Evolutionary conservation across 2,113 vertebrate species (phyloP), one percentile per base, ranked within the genome.

Genomic region (Naja naja): DNA sequence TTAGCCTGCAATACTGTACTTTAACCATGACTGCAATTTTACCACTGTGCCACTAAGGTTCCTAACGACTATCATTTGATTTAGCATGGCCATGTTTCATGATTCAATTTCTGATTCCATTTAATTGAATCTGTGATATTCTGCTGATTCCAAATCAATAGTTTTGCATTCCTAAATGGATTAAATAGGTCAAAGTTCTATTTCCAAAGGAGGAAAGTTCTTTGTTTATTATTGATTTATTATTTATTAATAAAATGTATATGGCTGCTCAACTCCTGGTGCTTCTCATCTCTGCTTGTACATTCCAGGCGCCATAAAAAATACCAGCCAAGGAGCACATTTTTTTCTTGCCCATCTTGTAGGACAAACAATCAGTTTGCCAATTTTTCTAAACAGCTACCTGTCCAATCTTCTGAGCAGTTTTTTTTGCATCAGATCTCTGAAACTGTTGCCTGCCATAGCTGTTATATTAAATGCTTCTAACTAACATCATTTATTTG

Each of bases 401-500:
- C 6, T 49, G 45, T 14, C n/a, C 16, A 87, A 85, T 43, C 85
- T 91, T 11, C 49, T 43, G 43, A 39, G 11, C 6, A n/a, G 27
- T 1, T 39, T 53, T 64, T 53, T 64, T 9, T 53, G n/a, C 27
- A 16, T 60, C 56, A 18, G 52, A 81, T 58, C 43, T 87, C 9
- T 39, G 30, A 49, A 74, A 74, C 58, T n/a, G 47, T 20, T n/a
- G 10, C 8, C n/a, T 89, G 87, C n/a, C 25, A 0, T 89, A 39
- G 52, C 34, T 11, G 11, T 49, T 27, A 10, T 23, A 89, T n/a
- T 89, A 94, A 92, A 93, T 87, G 5, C 39, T 4, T 93, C 58
- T 92, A 93, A 92, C 88, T 94, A 90, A 5, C 89, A 0, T 88
- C 89, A 0, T 88, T 85, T 87, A 3, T 64, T 85, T 93, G 45